Evolutionary conservation across 2,888 invertebrate genomes (phyloP).

Genomic region (Papilio elwesi): DNA sequence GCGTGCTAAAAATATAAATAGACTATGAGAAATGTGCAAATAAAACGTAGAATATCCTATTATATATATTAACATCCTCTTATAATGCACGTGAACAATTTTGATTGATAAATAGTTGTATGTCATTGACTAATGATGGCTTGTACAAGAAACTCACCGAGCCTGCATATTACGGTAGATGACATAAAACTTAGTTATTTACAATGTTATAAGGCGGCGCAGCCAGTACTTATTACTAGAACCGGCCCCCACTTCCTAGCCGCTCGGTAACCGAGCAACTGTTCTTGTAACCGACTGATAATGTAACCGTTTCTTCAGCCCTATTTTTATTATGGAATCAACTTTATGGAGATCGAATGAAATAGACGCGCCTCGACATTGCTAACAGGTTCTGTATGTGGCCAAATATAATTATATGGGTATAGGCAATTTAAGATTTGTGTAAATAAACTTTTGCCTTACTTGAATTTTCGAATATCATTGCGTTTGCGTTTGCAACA

Average conservation of each 20-base stretch:
- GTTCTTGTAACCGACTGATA: conserved; percentile 27
- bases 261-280: conserved; percentile 12
- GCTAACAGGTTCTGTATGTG: no score
- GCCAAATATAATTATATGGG: no score
- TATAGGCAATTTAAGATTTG: no score
- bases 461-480: no score
- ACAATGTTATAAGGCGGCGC: conserved; percentile 24
- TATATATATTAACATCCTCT: conserved; percentile 18
- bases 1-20: neutral
- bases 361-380: no score
- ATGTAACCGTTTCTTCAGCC: conserved; percentile 24
- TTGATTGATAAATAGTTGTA: conserved; percentile 37
- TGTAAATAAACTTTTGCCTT: no score
- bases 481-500: no score
- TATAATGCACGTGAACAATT: conserved; percentile 21
- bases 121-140: conserved; percentile 36
- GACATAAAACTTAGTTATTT: conserved; percentile 31
- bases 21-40: neutral
- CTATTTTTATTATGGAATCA: conserved; percentile 19
- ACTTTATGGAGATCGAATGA: conserved; percentile 4
- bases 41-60: neutral
- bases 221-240: conserved; percentile 22
- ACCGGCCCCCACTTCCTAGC: conserved; percentile 7
- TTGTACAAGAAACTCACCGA: conserved; percentile 29
- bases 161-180: conserved; percentile 36